Conservation (phyloP, 2,113 vertebrate genomes). For the Zosterops japonicus region DNA sequence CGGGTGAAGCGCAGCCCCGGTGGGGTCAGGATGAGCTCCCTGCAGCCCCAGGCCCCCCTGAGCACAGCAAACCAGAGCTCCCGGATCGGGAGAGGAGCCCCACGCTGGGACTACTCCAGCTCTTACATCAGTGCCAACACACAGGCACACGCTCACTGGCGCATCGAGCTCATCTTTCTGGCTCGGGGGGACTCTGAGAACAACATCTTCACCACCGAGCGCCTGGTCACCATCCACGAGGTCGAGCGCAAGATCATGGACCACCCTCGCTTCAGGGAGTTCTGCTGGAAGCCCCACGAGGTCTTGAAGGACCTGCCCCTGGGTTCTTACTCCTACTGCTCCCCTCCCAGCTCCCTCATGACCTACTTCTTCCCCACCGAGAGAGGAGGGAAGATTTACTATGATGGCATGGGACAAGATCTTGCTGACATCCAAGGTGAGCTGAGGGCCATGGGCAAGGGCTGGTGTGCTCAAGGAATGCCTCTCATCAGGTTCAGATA, state of each 20-base stretch:
- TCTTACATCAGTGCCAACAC: slow-evolving; percentile 82
- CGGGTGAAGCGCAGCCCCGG: not conserved
- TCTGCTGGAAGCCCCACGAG: slow-evolving; percentile 97
- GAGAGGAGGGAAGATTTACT: slow-evolving; percentile 93
- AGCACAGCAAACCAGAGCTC: slow-evolving; percentile 1
- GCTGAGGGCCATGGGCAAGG: not conserved
- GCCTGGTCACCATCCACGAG: slow-evolving; percentile 88
- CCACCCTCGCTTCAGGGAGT: slow-evolving; percentile 90
- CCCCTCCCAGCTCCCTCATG: slow-evolving; percentile 89
- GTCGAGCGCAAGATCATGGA: slow-evolving; percentile 93
- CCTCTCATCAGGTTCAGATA: not conserved
- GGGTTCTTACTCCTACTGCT: slow-evolving; percentile 91
- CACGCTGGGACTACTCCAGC: slow-evolving; percentile 71
- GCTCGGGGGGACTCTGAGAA: slow-evolving; percentile 85
- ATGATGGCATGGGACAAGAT: slow-evolving; percentile 94
- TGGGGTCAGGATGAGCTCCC: not conserved
- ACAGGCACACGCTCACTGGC: slow-evolving; percentile 92
- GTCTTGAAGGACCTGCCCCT: slow-evolving; percentile 89
- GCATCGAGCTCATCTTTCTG: slow-evolving; percentile 94
- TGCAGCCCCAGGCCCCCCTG: not conserved
- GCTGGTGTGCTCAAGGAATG: not conserved
- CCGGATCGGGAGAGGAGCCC: slow-evolving; percentile 9
- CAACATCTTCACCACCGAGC: slow-evolving; percentile 96
- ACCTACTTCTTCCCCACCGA: slow-evolving; percentile 97
- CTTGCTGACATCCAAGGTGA: slow-evolving; percentile 93